Evolutionary conservation across 2,888 invertebrate genomes (phyloP), one percentile per base, ranked within the genome.

Genomic region (Mythimna pallens): DNA sequence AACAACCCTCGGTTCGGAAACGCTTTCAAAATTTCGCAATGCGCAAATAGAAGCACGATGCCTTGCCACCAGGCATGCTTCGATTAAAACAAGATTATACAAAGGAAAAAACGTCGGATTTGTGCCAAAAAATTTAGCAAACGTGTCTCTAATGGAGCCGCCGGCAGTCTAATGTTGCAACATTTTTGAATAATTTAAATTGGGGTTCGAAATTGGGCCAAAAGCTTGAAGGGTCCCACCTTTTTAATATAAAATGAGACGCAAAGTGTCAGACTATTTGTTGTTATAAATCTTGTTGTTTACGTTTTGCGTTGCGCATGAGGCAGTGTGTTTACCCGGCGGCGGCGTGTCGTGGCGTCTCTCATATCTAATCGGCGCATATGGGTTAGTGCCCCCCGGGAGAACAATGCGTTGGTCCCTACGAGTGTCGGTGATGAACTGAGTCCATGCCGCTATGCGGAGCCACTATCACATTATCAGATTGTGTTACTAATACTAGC

Each of bases 381-480:
- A 90, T 95, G 95, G 95, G 95, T 95, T 93, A 95, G 89, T 96
- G 96, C 95, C 96, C 96, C 96, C 95, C 88, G 92, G 92, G 94
- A 92, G 94, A 93, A 95, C 96, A 94, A 95, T 95, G 96, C 96
- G 95, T 95, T 95, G 96, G 96, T 95, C 95, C 93, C 89, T 85
- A 77, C 88, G 82, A 78, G 63, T 81, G 73, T 73, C 80, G 73
- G 73, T 82, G 85, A 75, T 76, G 74, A 70, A 63, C 70, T 79
- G 81, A 79, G 81, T 75, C 79, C 78, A 80, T 81, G 78, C 66
- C 55, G 66, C 79, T 76, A 79, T 82, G 76, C 63, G 52, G 65
- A 68, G 81, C 65, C 72, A 69, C 73, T 76, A 78, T 76, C 69
- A 80, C 66, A 73, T 78, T 86, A 79, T 84, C 84, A 78, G 66